These are phyloP conservation scores for Rhinophrynus dorsalis DNA, from an alignment of 2,797 vertebrate genomes.

Conservation along the genomic window DNA sequence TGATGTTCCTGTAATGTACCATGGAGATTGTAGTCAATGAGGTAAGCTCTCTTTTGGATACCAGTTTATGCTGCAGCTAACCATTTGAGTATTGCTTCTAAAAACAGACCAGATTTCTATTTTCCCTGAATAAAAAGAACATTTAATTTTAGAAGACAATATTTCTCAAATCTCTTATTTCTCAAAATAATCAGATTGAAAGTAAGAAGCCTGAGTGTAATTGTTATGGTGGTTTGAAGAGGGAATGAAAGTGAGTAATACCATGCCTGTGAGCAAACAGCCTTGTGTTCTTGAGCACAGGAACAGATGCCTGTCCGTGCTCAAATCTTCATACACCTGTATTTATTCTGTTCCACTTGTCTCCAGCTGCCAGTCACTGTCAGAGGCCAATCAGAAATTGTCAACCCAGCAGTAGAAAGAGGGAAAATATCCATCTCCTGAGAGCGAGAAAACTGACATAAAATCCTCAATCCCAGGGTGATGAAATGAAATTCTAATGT, in stretches of 20 bases:
- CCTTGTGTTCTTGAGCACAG: conserved; percentile 38
- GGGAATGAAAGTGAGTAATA: conserved; percentile 46
- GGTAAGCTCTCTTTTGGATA: too few species aligned
- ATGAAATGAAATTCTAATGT: conserved; percentile 15
- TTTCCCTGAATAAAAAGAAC: too few species aligned
- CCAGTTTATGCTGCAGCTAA: too few species aligned
- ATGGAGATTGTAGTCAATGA: too few species aligned
- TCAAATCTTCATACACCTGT: conserved; percentile 50
- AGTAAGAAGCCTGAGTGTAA: conserved; percentile 25
- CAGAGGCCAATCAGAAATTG: conserved; percentile 44
- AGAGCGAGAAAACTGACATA: conserved; percentile 26
- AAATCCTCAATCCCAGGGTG: conserved; percentile 3
- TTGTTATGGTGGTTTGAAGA: conserved; percentile 42
- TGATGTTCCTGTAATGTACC: too few species aligned
- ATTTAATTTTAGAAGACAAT: neutral
- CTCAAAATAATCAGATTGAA: conserved; percentile 30
- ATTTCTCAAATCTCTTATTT: conserved; percentile 6
- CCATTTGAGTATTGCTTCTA: too few species aligned
- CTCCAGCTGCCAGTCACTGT: conserved; percentile 40
- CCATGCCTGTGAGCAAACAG: conserved; percentile 49
- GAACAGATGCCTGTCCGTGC: conserved; percentile 44
- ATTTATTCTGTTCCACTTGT: conserved; percentile 45
- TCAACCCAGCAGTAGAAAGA: conserved; percentile 22
- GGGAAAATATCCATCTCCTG: conserved; percentile 15
- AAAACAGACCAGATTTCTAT: too few species aligned